Percentiles rank a stretch among this genome's conserved stretches.
Evolutionary conservation across 2,113 vertebrate genomes (phyloP).

Genomic region (Brachypodius melanocephalos): DNA sequence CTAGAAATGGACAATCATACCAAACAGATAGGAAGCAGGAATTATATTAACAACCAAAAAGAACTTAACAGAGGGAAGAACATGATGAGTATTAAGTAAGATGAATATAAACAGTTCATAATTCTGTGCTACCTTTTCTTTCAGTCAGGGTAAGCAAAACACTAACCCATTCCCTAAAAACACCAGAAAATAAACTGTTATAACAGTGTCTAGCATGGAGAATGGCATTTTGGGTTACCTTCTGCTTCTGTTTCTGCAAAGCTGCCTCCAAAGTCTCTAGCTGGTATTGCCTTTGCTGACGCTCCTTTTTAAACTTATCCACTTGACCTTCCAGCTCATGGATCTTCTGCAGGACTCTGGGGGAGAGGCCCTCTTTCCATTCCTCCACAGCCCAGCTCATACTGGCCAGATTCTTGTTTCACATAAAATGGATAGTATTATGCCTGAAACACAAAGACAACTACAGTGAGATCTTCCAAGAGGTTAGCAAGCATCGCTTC

Average conservation of each 20-base stretch:
- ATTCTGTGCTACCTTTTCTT: background rate
- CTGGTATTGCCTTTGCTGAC: slow-evolving; percentile 88
- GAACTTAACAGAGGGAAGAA: background rate
- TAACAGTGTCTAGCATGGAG: background rate
- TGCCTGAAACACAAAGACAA: background rate
- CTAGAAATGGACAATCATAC: background rate
- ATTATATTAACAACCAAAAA: background rate
- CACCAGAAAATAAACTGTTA: background rate
- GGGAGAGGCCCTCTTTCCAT: slow-evolving; percentile 91
- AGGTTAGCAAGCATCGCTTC: fast-evolving
- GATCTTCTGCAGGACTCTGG: slow-evolving; percentile 88
- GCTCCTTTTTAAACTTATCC: slow-evolving; percentile 89
- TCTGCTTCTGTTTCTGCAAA: slow-evolving; percentile 90
- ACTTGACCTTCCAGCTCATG: slow-evolving; percentile 88
- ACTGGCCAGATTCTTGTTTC: background rate
- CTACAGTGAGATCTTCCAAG: background rate
- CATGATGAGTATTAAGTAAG: background rate
- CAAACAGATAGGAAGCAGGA: background rate
- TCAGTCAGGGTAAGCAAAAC: background rate
- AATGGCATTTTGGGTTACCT: slow-evolving; percentile 69
- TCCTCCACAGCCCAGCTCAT: slow-evolving; percentile 95
- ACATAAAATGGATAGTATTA: background rate
- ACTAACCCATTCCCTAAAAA: background rate
- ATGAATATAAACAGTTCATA: background rate
- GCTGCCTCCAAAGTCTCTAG: slow-evolving; percentile 86